These are phyloP conservation scores for Celastrina argiolus DNA, from an alignment of 2,888 invertebrate genomes.

Conservation along the genomic window DNA sequence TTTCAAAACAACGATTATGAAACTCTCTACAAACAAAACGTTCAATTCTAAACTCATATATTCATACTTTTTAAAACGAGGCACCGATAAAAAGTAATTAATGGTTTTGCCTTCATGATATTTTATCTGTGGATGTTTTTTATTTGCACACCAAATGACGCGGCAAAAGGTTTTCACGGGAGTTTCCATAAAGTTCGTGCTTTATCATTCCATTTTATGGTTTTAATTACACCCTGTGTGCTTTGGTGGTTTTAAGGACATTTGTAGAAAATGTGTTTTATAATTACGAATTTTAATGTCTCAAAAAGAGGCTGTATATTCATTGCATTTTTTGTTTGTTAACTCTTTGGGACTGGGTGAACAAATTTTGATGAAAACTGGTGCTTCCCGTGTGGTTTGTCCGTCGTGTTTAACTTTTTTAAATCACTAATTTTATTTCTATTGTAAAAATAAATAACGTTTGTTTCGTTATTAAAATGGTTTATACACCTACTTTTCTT, in stretches of 20 bases:
- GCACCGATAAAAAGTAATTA: constrained; percentile 17
- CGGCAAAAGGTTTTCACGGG: constrained; percentile 27
- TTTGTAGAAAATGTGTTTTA: too few species aligned
- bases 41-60: constrained; percentile 9
- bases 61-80: constrained; percentile 6
- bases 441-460: too few species aligned
- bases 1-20: background rate
- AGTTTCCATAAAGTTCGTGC: constrained; percentile 46
- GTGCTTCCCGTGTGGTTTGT: too few species aligned
- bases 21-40: background rate
- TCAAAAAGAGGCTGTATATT: too few species aligned
- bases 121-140: constrained; percentile 8
- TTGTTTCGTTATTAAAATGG: too few species aligned
- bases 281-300: too few species aligned
- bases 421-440: too few species aligned
- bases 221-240: constrained; percentile 54
- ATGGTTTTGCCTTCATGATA: constrained; percentile 6
- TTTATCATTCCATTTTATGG: constrained; percentile 47
- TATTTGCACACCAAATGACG: constrained; percentile 27
- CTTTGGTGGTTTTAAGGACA: constrained; percentile 35
- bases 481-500: too few species aligned
- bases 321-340: too few species aligned
- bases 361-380: too few species aligned
- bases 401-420: too few species aligned
- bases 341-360: too few species aligned